Evolutionary conservation across 2,888 invertebrate species (phyloP), one percentile per base, ranked within the genome.

Genomic region (Eumacrocentrus americanus): DNA sequence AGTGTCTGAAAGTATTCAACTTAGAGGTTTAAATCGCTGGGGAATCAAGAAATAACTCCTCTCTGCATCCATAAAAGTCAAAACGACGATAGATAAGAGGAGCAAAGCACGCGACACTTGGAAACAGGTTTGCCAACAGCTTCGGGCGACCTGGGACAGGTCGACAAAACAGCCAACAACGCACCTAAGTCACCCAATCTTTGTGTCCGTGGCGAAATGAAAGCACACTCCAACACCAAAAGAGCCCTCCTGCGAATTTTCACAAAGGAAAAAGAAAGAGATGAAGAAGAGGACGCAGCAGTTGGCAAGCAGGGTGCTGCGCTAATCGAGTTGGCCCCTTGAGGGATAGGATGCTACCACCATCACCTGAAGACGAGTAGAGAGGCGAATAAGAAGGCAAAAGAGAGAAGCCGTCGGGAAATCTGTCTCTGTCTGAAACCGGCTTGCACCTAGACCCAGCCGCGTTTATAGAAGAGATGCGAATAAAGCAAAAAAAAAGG

Each of bases 41-140:
- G n/a, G 38, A 11, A 14, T 12, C 12, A 38, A 29, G 25, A 53
- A 53, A 55, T 44, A 55, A 35, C 7, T 55, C 22, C 11, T 6
- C 29, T 44, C 25, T 23, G 23, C 29, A 29, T 29, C 51, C 50
- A 60, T 60, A 60, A 60, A 60, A 54, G 60, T 60, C 60, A 60
- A 54, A 44, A 54, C 38, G n/a, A n/a, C n/a, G 48, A 55, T 54
- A 60, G 60, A 60, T 53, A 50, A 60, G 35, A 38, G 47, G 54
- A 50, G 53, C 44, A 47, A 47, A 53, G 53, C 47, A 54, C 60
- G 50, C 48, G 54, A 54, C 54, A 60, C 54, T 54, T 53, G 14
- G 14, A 54, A 60, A 60, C 60, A 60, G 60, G 60, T 60, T 60
- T 60, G 34, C 60, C 48, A 60, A 55, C 42, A 50, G 60, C 47